phyloP scores from a whole-genome alignment of 2,888 invertebrate genomes.

The Ctenicera cuprea region DNA sequence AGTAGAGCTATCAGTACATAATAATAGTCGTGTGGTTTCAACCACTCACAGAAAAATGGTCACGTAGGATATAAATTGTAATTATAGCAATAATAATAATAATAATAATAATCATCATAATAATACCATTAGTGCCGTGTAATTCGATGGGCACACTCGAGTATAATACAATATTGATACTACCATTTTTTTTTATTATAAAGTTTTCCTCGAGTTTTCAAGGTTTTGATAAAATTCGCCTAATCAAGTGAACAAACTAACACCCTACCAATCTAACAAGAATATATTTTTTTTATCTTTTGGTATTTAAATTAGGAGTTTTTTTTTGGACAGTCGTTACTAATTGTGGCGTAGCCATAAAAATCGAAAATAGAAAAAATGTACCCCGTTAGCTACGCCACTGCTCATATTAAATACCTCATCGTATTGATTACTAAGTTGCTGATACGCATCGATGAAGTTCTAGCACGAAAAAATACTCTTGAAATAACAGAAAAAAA shows the following conservation, averaged over 20 bases:
- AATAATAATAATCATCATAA: constrained; percentile 15
- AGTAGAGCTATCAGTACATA: constrained; percentile 52
- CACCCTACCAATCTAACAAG: constrained; percentile 47
- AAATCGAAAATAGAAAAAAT: too few relatives aligned
- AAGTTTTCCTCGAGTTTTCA: not conserved
- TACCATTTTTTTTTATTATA: not conserved
- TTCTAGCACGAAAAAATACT: not conserved
- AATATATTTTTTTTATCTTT: constrained; percentile 28
- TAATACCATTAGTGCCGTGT: constrained; percentile 34
- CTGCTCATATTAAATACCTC: not conserved
- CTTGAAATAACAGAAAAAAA: not conserved
- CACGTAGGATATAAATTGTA: constrained; percentile 35
- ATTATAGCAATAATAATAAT: constrained; percentile 7
- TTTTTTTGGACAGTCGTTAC: constrained; percentile 10
- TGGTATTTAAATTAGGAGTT: not conserved
- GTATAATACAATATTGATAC: constrained; percentile 4
- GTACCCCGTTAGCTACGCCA: too few relatives aligned
- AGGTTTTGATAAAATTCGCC: constrained; percentile 42
- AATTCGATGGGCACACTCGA: constrained; percentile 43
- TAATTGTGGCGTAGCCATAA: too few relatives aligned
- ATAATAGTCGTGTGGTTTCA: constrained; percentile 42
- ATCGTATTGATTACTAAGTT: not conserved
- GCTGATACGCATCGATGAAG: not conserved
- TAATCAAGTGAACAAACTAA: constrained; percentile 46
- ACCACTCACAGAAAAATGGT: constrained; percentile 49